phyloP scores from a whole-genome alignment of 1,140 invertebrate species.

The Aphidius gifuensis region DNA sequence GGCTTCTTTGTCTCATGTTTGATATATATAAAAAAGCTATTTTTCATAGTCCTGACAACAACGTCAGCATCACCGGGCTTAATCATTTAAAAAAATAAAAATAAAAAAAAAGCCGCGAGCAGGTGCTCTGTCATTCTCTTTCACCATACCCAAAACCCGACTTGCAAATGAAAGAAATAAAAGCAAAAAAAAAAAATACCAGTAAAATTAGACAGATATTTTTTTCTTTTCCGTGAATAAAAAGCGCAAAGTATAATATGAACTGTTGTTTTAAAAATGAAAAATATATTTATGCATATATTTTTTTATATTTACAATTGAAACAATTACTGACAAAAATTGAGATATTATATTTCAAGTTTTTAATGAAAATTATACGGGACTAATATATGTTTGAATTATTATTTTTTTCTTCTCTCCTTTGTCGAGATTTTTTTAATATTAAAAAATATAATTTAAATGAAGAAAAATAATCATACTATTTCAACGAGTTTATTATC shows the following conservation, averaged over 20 bases:
- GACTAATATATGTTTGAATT: too few relatives aligned
- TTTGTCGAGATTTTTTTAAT: too few relatives aligned
- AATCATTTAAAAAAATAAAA: slow-evolving; percentile 40
- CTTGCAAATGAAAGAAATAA: slow-evolving; percentile 21
- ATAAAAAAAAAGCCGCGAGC: slow-evolving; percentile 32
- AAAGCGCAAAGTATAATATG: too few relatives aligned
- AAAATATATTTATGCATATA: too few relatives aligned
- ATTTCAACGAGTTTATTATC: slow-evolving; percentile 12
- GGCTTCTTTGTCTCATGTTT: slow-evolving; percentile 34
- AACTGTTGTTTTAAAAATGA: too few relatives aligned
- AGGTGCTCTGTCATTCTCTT: slow-evolving; percentile 35
- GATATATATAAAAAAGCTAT: slow-evolving; percentile 27
- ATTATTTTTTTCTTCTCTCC: too few relatives aligned
- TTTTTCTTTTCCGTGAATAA: too few relatives aligned
- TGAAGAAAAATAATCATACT: slow-evolving; percentile 7
- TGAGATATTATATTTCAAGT: too few relatives aligned
- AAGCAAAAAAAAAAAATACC: not conserved
- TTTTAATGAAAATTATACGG: too few relatives aligned
- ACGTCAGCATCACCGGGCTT: slow-evolving; percentile 28
- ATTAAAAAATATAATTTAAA: not conserved
- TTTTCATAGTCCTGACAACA: slow-evolving; percentile 37
- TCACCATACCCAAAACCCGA: not conserved
- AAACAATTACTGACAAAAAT: too few relatives aligned
- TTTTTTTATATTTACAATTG: too few relatives aligned
- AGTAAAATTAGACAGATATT: too few relatives aligned